A percentile compares a stretch with the other conserved stretches of the same genome.
These are phyloP conservation scores for Drosophila melanocephala DNA, from an alignment of 2,888 invertebrate species.

Conservation along the genomic window DNA sequence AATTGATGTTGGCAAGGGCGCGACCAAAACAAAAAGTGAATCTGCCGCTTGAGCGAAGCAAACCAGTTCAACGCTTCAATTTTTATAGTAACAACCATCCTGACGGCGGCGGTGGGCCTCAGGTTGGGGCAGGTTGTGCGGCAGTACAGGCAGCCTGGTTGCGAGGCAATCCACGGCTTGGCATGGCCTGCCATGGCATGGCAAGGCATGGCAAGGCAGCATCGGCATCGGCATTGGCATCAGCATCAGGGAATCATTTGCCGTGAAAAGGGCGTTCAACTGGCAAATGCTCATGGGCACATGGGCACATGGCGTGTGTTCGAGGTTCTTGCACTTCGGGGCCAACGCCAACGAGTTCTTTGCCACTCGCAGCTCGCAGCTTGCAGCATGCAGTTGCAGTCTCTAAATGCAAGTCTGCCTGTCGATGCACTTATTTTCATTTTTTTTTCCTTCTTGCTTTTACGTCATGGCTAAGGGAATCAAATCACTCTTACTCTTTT, in stretches of 20 bases:
- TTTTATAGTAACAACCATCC: constrained; percentile 53
- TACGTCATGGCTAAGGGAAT: constrained; percentile 80
- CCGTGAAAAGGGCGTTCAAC: constrained; percentile 86
- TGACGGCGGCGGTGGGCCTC: constrained; percentile 37
- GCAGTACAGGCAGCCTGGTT: constrained; percentile 47
- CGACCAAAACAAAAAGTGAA: constrained; percentile 78
- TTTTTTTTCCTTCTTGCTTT: constrained; percentile 51
- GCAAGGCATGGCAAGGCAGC: constrained; percentile 27
- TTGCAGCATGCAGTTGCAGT: constrained; percentile 2
- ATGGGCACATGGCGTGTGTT: constrained; percentile 62
- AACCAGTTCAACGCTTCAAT: constrained; percentile 70
- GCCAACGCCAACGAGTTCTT: constrained; percentile 52
- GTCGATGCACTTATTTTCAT: constrained; percentile 36
- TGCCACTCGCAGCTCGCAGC: constrained; percentile 8
- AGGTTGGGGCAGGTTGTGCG: constrained; percentile 71
- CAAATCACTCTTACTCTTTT: constrained; percentile 82
- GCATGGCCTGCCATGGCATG: background rate
- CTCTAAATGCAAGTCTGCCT: constrained; percentile 16
- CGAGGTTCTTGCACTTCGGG: constrained; percentile 70
- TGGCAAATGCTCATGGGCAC: constrained; percentile 72
- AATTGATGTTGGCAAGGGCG: constrained; percentile 55
- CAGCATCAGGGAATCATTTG: constrained; percentile 83
- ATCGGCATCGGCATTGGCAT: constrained; percentile 49
- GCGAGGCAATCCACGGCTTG: constrained; percentile 10
- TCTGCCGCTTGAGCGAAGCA: constrained; percentile 72